phyloP scores from a whole-genome alignment of 2,888 invertebrate species.

The Lochmaea crataegi region DNA sequence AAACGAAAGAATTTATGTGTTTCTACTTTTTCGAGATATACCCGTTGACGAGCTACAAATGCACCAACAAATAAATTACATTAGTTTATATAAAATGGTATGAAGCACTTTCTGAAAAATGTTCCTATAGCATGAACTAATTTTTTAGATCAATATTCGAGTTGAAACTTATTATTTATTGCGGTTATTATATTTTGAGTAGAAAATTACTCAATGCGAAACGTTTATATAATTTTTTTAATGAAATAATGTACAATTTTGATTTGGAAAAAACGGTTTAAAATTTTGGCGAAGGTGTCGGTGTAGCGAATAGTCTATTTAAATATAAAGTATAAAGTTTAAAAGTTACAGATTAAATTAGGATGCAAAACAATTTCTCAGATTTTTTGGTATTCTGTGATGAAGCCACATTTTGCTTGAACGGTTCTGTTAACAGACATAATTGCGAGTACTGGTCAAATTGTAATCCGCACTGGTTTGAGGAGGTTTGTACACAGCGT shows the following conservation, averaged over 20 bases:
- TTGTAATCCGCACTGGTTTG: no score
- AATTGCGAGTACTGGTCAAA: no score
- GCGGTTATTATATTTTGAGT: constrained; percentile 2
- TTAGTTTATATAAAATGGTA: constrained; percentile 40
- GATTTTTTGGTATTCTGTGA: no score
- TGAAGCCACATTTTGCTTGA: no score
- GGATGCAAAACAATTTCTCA: no score
- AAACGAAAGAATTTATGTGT: constrained; percentile 56
- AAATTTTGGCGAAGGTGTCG: background rate
- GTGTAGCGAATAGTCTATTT: background rate
- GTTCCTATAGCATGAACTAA: constrained; percentile 18
- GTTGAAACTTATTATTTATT: background rate
- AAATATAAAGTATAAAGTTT: no score
- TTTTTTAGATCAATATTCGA: background rate
- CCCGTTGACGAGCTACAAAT: constrained; percentile 44
- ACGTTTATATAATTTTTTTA: no score
- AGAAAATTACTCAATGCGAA: background rate
- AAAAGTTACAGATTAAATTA: no score
- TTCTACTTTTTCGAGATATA: constrained; percentile 54
- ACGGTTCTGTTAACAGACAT: no score
- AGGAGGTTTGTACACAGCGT: no score
- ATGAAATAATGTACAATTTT: no score
- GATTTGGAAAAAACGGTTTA: no score
- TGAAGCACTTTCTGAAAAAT: constrained; percentile 25
- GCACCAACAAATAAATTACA: constrained; percentile 52